Base-by-base conservation (phyloP, 2,113 vertebrate genomes). In the Aleadryas rufinucha region DNA sequence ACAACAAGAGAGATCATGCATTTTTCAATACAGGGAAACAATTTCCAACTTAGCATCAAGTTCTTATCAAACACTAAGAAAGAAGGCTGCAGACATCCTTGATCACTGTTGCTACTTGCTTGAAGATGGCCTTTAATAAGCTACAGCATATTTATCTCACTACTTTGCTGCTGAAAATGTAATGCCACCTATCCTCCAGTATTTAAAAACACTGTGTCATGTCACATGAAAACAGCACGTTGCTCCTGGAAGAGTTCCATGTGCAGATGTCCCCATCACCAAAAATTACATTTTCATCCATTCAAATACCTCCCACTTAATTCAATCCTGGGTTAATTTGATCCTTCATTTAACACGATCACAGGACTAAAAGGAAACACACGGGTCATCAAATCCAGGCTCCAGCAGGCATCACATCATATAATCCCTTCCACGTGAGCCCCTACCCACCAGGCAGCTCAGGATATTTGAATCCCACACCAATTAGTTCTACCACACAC, bases 331-430 rank as follows among this genome's bases (percentile, higher is more conserved):
- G 33, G 64, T 93, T 92, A 92, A 96, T 93, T 77, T 96, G 95
- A 95, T 86, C 92, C 92, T 92, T 95, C 93, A 92, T 96, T 96
- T 96, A 95, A 94, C 95, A 90, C 9, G 82, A 94, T 96, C 93
- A 96, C 60, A 95, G 80, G 64, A 89, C 80, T 95, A 84, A 87
- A 80, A 92, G 84, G 84, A 96, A 95, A 86, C 76, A 92, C 75
- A 90, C 8, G 7, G 94, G 84, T 97, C 94, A 95, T 84, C 80
- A 90, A 84, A 60, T 39, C 68, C 33, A 24, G 27, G 59, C 93
- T 90, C 83, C 94, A 90, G 70, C 50, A 93, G 71, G 76, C 86
- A 90, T 80, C 90, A 72, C 83, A 93, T 70, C 86, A 31, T 28
- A 50, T 92, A 95, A 97, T 95, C 93, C 91, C 72, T 95, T 95